Evolutionary conservation across 1,140 invertebrate genomes (phyloP).

Genomic region (Leptinotarsa texana): DNA sequence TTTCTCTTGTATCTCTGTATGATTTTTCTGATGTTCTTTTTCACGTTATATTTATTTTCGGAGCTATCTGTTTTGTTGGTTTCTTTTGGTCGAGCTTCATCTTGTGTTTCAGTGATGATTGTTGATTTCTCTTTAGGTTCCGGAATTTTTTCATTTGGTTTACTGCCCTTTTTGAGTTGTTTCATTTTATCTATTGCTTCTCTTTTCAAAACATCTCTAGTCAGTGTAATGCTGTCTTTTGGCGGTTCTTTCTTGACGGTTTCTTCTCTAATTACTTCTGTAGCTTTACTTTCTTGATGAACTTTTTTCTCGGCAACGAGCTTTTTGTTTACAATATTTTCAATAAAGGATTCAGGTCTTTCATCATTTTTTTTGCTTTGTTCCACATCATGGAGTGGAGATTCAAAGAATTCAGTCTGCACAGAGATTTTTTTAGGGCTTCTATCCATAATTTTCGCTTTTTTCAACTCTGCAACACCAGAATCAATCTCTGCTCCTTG

Average conservation of each 20-base stretch:
- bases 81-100: slow-evolving; percentile 8
- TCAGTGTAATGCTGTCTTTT: neutral
- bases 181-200: slow-evolving; percentile 6
- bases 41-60: slow-evolving; percentile 39
- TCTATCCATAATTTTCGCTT: neutral
- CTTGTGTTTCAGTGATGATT: slow-evolving; percentile 1
- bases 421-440: neutral
- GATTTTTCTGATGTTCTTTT: slow-evolving; percentile 46
- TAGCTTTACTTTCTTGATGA: too few species aligned
- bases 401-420: neutral
- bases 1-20: slow-evolving; percentile 46
- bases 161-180: neutral
- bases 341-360: neutral
- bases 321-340: neutral
- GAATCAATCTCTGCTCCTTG: neutral
- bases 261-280: too few species aligned
- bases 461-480: neutral
- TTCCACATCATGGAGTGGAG: neutral
- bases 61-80: slow-evolving; percentile 23
- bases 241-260: neutral
- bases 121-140: slow-evolving; percentile 9
- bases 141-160: slow-evolving; percentile 1
- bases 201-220: neutral
- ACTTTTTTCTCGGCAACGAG: too few species aligned
- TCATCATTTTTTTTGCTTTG: neutral